Evolutionary conservation across 2,888 invertebrate genomes (phyloP).

Genomic region (Pseudococcus jackbeardsleyi): DNA sequence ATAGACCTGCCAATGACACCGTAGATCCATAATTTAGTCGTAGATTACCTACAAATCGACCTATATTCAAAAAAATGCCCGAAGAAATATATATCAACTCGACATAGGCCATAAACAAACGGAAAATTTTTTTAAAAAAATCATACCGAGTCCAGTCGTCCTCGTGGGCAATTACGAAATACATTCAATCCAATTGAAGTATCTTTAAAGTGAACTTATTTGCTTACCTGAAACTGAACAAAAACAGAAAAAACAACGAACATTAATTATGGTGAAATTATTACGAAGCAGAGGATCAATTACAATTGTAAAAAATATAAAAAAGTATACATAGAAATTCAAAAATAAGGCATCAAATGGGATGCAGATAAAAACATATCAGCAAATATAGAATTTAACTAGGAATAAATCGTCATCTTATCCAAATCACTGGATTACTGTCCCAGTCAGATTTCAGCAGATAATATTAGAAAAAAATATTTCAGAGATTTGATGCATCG

Average conservation of each 20-base stretch:
- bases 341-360: too few relatives aligned
- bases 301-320: not conserved
- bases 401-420: too few relatives aligned
- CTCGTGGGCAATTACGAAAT: not conserved
- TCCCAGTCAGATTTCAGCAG: too few relatives aligned
- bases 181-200: not conserved
- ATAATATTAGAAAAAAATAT: too few relatives aligned
- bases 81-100: not conserved
- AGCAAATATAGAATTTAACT: too few relatives aligned
- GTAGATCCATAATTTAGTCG: not conserved
- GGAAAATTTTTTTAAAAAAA: not conserved
- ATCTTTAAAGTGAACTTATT: not conserved
- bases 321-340: too few relatives aligned
- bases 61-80: not conserved
- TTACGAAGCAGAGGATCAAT: not conserved
- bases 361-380: too few relatives aligned
- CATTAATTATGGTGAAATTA: not conserved
- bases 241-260: not conserved
- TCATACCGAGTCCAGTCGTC: not conserved
- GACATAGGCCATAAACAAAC: not conserved
- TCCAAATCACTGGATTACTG: too few relatives aligned
- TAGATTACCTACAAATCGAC: not conserved
- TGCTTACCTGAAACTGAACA: constrained; percentile 46
- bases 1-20: not conserved
- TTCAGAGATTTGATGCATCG: too few relatives aligned